Conservation (phyloP, 1,140 invertebrate genomes). For the Aphelinus certus region DNA sequence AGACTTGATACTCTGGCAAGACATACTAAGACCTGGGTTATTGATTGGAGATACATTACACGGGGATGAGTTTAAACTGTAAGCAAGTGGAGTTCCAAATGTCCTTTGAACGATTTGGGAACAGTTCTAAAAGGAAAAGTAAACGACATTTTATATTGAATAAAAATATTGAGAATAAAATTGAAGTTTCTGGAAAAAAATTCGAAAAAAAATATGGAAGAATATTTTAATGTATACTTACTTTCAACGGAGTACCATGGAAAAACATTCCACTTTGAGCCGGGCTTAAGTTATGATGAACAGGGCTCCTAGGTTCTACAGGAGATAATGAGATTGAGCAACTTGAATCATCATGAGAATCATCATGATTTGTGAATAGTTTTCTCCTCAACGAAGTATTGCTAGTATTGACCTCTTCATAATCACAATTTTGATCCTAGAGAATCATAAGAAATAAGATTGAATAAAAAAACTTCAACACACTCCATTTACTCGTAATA, state of each 20-base stretch:
- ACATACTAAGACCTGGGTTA: slow-evolving; percentile 45
- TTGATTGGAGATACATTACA: slow-evolving; percentile 58
- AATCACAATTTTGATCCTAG: slow-evolving; percentile 59
- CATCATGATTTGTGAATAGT: slow-evolving; percentile 58
- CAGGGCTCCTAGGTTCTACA: slow-evolving; percentile 44
- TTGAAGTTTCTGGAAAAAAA: not conserved
- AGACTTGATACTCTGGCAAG: slow-evolving; percentile 50
- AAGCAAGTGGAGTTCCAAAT: slow-evolving; percentile 46
- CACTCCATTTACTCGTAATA: too few relatives aligned
- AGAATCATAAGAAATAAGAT: slow-evolving; percentile 2
- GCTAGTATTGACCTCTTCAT: slow-evolving; percentile 55
- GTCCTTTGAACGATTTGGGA: slow-evolving; percentile 38
- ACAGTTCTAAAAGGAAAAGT: slow-evolving; percentile 32
- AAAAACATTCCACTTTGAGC: slow-evolving; percentile 57
- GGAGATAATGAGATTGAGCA: slow-evolving; percentile 47
- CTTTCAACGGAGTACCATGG: slow-evolving; percentile 53
- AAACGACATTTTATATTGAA: slow-evolving; percentile 13
- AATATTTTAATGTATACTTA: slow-evolving; percentile 36
- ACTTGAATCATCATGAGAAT: slow-evolving; percentile 49
- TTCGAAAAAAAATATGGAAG: too few relatives aligned
- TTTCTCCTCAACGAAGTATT: slow-evolving; percentile 61
- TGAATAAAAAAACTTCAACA: too few relatives aligned
- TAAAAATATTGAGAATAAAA: slow-evolving; percentile 1
- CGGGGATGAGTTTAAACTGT: slow-evolving; percentile 47
- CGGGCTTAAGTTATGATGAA: slow-evolving; percentile 49